These are phyloP conservation scores for Euplagia quadripunctaria DNA, from an alignment of 2,888 invertebrate species.

Conservation along the genomic window DNA sequence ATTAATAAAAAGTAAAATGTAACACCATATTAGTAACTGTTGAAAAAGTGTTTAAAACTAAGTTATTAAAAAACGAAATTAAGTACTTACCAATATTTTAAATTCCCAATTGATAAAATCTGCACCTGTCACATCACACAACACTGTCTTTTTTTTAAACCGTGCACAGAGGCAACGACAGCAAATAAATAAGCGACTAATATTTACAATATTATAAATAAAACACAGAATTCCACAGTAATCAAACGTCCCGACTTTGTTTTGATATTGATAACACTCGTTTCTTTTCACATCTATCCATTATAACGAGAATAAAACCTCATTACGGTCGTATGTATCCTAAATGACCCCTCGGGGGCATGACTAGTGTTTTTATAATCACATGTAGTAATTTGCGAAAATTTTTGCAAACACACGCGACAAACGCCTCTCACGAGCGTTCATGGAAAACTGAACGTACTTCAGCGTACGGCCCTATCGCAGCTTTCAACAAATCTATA, in stretches of 20 bases:
- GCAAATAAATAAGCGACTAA: constrained; percentile 26
- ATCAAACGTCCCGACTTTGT: constrained; percentile 49
- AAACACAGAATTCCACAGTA: constrained; percentile 51
- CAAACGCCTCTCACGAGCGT: constrained; percentile 35
- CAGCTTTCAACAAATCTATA: constrained; percentile 84
- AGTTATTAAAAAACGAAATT: background rate
- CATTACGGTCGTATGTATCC: constrained; percentile 33
- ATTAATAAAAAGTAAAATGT: too few relatives aligned
- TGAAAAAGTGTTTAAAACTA: background rate
- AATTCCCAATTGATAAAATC: constrained; percentile 44
- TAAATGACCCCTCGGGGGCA: constrained; percentile 42
- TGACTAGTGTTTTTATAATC: constrained; percentile 46
- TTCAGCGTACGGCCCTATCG: constrained; percentile 45
- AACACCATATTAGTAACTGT: background rate
- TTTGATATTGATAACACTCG: constrained; percentile 35
- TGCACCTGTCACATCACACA: constrained; percentile 42
- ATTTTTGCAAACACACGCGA: constrained; percentile 31
- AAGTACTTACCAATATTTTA: constrained; percentile 38
- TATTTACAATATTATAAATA: constrained; percentile 47
- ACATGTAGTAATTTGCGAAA: constrained; percentile 53
- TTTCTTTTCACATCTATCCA: constrained; percentile 39
- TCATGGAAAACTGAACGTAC: constrained; percentile 51
- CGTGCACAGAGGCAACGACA: constrained; percentile 34
- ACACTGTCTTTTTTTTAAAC: constrained; percentile 41
- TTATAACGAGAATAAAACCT: constrained; percentile 35